Evolutionary conservation across 2,888 invertebrate species (phyloP), one percentile per base, ranked within the genome.

Genomic region (Bruchidius siliquastri): DNA sequence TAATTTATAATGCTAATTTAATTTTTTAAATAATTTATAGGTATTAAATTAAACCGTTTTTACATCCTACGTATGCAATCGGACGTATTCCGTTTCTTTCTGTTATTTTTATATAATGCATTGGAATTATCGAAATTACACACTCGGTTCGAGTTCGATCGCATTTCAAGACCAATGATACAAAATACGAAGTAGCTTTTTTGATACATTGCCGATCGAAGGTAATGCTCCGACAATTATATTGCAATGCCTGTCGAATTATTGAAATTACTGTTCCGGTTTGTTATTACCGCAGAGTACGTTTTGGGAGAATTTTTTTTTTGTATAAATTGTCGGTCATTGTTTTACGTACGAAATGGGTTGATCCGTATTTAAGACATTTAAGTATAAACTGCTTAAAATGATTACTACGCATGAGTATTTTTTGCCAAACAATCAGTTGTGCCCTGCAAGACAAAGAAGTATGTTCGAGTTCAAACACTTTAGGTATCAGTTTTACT

Each of bases 1-100:
- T 78, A 78, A 79, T 78, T 79, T 78, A 70, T 70, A 72, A 79
- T 79, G 79, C 76, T 77, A 79, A 79, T 79, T 79, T 77, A 76
- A 79, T 77, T 78, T 75, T 76, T 71, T 77, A 76, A n/a, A 76
- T 79, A 77, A 79, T 79, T 77, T 77, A 76, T 77, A 76, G 74
- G 68, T 76, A 76, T 77, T 76, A 76, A 70, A 76, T 77, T 74
- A 73, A 77, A 77, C 74, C 74, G 77, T 76, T 77, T 73, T 76
- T 77, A 75, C 72, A 76, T 69, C 4, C 68, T 21, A 68, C 22
- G 22, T 68, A 22, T 83, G 84, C 83, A 49, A 49, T 49, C 83
- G 83, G 84, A 49, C 49, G 49, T 49, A 49, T 49, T 49, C 49
- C 49, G 18, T 13, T 49, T 49, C 49, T 49, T 49, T 49, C 49